These are phyloP conservation scores for Caenorhabditis remanei DNA, from an alignment of 1,140 invertebrate species.

Conservation along the genomic window DNA sequence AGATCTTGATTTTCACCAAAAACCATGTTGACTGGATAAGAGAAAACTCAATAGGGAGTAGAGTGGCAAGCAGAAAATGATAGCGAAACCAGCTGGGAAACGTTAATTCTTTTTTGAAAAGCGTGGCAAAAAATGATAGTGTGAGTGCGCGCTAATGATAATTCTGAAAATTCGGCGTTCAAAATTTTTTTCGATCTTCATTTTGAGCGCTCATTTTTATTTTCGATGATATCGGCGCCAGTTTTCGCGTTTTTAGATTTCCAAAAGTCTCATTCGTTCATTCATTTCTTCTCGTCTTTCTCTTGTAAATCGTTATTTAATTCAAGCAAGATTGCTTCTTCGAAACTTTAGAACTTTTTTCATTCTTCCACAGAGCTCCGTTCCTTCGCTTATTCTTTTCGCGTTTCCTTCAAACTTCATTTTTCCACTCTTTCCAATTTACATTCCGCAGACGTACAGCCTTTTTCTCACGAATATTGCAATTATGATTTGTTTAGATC, in stretches of 20 bases:
- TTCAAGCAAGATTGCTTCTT: no score
- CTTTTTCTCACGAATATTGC: neutral
- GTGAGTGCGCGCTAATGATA: no score
- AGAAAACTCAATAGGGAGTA: neutral
- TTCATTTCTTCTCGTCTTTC: no score
- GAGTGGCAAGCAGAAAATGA: neutral
- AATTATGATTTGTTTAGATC: constrained; percentile 4
- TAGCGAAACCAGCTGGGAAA: neutral
- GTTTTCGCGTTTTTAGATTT: neutral
- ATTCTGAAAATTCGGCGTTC: neutral
- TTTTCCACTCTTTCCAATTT: neutral
- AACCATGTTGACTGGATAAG: constrained; percentile 22
- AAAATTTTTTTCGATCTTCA: neutral
- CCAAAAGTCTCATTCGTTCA: no score
- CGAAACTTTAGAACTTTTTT: no score
- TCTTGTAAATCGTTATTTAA: no score
- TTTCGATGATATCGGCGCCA: neutral
- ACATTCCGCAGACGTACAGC: neutral
- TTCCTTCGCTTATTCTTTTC: neutral
- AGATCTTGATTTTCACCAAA: constrained; percentile 28
- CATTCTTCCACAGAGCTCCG: neutral
- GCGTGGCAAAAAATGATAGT: no score
- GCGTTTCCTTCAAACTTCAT: no score
- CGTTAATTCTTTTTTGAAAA: neutral
- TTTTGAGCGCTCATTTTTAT: neutral